Evolutionary conservation across 2,113 vertebrate genomes (phyloP), one percentile per base, ranked within the genome.

Genomic region (Vicugna pacos): DNA sequence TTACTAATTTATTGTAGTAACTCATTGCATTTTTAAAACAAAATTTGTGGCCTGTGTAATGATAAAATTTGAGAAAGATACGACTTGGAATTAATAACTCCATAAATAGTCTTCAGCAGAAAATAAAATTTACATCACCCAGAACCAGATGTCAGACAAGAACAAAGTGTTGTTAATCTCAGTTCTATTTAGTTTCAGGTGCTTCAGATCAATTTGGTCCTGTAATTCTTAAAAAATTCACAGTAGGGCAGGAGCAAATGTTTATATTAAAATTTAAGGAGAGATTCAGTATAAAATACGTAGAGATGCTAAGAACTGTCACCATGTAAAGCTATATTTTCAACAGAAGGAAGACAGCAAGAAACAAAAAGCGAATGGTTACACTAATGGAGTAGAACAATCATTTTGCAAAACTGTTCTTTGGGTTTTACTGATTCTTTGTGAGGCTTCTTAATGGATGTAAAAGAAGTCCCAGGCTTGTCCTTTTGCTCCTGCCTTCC

Each of bases 31-130:
- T 97, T 60, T 58, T 16, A 62, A 90, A 90, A 26, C 52, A 58
- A 82, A 93, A 35, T 20, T 16, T 28, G 6, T 96, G 38, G 30
- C 52, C 52, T 52, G 9, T n/a, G 24, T 69, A 50, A 60, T 52
- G 67, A 87, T 46, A 58, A 24, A 48, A 79, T 87, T 88, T 95
- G 50, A 93, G 90, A 67, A 77, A 72, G 35, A 62, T n/a, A 15
- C 30, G 3, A 52, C 46, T 72, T 79, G 24, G 67, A 83, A 91
- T 88, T 90, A 91, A 76, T 35, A 91, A 72, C 16, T 70, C n/a
- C 46, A 46, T 67, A 76, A 91, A 64, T 32, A 87, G 9, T 48
- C 77, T 72, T 95, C 24, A 46, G 8, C 14, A 72, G 28, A 91
- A 93, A 87, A 96, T 69, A 75, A 50, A 82, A 58, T 58, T 35